A percentile compares a stretch with the other conserved stretches of the same genome.
Evolutionary conservation across 2,113 vertebrate species (phyloP).

Genomic region (Periophthalmus modestus): DNA sequence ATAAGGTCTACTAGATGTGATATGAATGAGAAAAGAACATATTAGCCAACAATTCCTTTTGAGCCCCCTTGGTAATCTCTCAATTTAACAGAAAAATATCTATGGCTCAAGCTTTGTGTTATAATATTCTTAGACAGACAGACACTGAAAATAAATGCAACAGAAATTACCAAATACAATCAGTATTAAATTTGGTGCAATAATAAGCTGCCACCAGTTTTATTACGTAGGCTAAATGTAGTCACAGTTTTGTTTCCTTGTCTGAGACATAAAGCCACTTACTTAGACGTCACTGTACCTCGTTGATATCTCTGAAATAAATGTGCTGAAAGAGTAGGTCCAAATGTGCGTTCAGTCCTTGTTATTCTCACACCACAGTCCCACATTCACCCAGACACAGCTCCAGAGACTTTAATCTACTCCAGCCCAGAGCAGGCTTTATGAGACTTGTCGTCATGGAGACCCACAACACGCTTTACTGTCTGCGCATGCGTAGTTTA

Average conservation of each 20-base stretch:
- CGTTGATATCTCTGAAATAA: conserved; percentile 5
- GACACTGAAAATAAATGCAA: not conserved
- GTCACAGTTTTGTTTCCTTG: not conserved
- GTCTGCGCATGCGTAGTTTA: conserved; percentile 61
- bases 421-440: conserved; percentile 53
- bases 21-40: not conserved
- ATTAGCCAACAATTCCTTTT: not conserved
- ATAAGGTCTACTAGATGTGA: not conserved
- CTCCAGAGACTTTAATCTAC: conserved; percentile 69
- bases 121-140: not conserved
- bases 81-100: no score
- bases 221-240: not conserved
- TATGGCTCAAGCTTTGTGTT: not conserved
- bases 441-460: conserved; percentile 71
- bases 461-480: conserved; percentile 69
- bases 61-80: no score
- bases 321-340: not conserved
- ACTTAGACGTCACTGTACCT: not conserved
- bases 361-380: not conserved
- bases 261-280: not conserved
- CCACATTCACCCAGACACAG: conserved; percentile 22
- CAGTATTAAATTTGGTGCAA: not conserved
- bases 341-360: conserved; percentile 1
- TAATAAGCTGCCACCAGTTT: not conserved
- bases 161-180: not conserved